Conservation (phyloP, 1,140 invertebrate genomes). For the Philopotamus ludificatus region DNA sequence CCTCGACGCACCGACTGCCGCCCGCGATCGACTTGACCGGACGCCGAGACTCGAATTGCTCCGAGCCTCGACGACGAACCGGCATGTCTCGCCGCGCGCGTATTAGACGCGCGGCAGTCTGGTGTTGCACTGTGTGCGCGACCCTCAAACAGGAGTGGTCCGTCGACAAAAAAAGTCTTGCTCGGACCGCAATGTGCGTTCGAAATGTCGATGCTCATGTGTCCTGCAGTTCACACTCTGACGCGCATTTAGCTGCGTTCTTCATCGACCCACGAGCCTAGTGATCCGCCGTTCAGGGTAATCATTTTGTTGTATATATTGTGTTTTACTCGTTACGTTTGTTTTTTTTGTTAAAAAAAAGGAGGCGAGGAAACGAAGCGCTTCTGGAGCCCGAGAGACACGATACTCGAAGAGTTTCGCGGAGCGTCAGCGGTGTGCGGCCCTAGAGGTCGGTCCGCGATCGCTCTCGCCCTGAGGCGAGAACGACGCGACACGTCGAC, state of each 20-base stretch:
- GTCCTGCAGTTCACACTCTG: slow-evolving; percentile 78
- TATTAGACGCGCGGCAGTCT: no score
- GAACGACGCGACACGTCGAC: not conserved
- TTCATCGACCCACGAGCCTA: slow-evolving; percentile 79
- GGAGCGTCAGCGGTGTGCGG: not conserved
- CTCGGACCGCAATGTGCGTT: no score
- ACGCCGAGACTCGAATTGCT: no score
- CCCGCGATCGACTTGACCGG: no score
- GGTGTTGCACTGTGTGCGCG: no score
- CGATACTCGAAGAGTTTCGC: no score
- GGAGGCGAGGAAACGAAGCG: not conserved
- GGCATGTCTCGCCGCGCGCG: no score
- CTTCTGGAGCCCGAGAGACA: no score
- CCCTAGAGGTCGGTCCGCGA: not conserved
- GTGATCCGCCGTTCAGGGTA: slow-evolving; percentile 68
- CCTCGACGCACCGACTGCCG: no score
- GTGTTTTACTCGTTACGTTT: not conserved
- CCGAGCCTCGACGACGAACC: no score
- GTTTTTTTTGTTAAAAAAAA: not conserved
- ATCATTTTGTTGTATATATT: slow-evolving; percentile 37
- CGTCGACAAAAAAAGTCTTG: slow-evolving; percentile 43
- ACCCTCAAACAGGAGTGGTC: slow-evolving; percentile 59
- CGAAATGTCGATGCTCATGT: slow-evolving; percentile 75
- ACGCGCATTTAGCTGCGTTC: slow-evolving; percentile 79
- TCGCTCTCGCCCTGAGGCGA: not conserved